Conservation (phyloP, 1,140 invertebrate genomes). For the Cryptotermes secundus region DNA sequence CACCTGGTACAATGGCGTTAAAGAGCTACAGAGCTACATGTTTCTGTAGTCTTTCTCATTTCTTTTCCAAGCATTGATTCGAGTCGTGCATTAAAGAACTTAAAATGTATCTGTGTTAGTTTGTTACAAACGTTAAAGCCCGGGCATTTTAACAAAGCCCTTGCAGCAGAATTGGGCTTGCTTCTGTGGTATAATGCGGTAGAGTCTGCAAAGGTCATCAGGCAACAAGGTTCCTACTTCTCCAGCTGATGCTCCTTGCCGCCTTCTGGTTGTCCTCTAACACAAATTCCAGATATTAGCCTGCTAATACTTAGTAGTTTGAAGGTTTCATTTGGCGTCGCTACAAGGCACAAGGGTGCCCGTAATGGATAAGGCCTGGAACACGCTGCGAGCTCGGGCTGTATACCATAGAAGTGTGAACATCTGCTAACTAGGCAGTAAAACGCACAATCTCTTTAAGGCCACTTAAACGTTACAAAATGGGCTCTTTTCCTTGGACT, state of each 20-base stretch:
- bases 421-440: slow-evolving; percentile 37
- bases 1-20: no score
- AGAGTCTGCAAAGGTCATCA: neutral
- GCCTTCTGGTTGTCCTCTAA: neutral
- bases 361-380: slow-evolving; percentile 28
- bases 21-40: no score
- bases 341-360: neutral
- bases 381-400: neutral
- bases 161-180: neutral
- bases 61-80: no score
- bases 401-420: slow-evolving; percentile 28
- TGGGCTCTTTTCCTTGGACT: slow-evolving; percentile 34
- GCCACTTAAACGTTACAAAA: slow-evolving; percentile 37
- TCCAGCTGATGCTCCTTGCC: neutral
- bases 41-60: no score
- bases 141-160: neutral
- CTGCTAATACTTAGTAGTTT: slow-evolving; percentile 36
- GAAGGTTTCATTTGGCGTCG: slow-evolving; percentile 29
- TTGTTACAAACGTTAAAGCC: neutral
- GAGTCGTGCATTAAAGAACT: neutral
- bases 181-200: neutral
- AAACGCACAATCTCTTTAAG: slow-evolving; percentile 38
- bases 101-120: neutral
- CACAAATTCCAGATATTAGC: slow-evolving; percentile 35
- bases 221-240: neutral